phyloP scores from a whole-genome alignment of 30 jellyfish, hydroid and myxozoan genomes.

The Chironex yamaguchii region DNA sequence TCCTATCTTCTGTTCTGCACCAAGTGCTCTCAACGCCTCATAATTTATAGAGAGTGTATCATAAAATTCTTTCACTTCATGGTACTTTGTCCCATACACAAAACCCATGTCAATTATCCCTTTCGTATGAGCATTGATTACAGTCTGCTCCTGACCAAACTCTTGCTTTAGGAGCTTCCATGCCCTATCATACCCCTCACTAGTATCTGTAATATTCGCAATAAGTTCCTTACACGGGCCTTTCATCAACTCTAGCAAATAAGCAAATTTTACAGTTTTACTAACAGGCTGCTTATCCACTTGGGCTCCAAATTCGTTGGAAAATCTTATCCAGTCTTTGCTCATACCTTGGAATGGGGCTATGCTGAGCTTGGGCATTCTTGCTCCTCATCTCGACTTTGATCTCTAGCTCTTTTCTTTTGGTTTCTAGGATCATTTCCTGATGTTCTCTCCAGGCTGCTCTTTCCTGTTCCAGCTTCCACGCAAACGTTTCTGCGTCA shows the following conservation, averaged over 20 bases:
- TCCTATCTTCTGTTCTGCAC: too few species aligned
- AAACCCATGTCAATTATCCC: slow-evolving; percentile 25
- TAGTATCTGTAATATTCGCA: slow-evolving; percentile 41
- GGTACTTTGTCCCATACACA: slow-evolving; percentile 18
- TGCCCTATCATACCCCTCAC: slow-evolving; percentile 60
- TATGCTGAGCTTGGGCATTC: slow-evolving; percentile 18
- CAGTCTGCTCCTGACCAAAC: slow-evolving; percentile 59
- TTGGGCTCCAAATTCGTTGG: slow-evolving; percentile 39
- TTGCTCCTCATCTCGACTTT: slow-evolving; percentile 1
- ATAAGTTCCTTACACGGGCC: slow-evolving; percentile 44
- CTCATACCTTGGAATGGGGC: slow-evolving; percentile 64
- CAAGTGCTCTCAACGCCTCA: slow-evolving; percentile 59
- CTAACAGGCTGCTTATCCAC: slow-evolving; percentile 43
- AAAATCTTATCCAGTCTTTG: slow-evolving; percentile 48
- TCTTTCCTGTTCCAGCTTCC: slow-evolving; percentile 32
- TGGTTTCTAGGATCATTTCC: slow-evolving; percentile 31
- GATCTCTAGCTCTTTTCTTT: slow-evolving; percentile 8
- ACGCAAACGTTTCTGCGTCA: neutral
- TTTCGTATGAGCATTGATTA: slow-evolving; percentile 47
- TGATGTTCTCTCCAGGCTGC: slow-evolving; percentile 56
- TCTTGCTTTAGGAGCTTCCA: slow-evolving; percentile 47
- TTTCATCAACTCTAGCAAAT: slow-evolving; percentile 13
- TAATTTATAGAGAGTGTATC: slow-evolving; percentile 36
- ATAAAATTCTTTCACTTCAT: slow-evolving; percentile 42
- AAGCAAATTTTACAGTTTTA: slow-evolving; percentile 31